phyloP scores from a whole-genome alignment of 2,888 invertebrate species.

The Mycalesis mineus region DNA sequence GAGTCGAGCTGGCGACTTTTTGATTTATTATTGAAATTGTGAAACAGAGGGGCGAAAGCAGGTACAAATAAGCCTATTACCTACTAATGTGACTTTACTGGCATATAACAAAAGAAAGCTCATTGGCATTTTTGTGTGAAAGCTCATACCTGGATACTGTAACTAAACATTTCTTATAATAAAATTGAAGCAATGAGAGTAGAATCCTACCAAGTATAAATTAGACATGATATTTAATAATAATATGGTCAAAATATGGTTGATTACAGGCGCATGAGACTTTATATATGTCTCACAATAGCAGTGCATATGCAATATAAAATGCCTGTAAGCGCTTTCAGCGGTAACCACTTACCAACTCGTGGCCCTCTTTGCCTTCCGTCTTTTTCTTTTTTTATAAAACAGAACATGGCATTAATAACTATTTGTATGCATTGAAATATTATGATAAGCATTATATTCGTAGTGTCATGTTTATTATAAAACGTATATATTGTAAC shows the following conservation, averaged over 20 bases:
- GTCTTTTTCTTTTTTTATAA: constrained; percentile 12
- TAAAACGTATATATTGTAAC: too few relatives aligned
- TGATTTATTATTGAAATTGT: not conserved
- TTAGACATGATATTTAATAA: not conserved
- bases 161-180: not conserved
- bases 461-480: too few relatives aligned
- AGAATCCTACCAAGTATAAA: not conserved
- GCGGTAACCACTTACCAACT: constrained; percentile 11
- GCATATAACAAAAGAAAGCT: not conserved
- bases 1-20: not conserved
- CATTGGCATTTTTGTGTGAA: not conserved
- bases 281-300: not conserved
- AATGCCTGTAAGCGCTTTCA: constrained; percentile 2
- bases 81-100: not conserved
- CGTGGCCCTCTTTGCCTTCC: constrained; percentile 9
- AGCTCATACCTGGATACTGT: not conserved
- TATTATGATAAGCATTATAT: not conserved
- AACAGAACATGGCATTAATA: constrained; percentile 7
- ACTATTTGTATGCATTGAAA: not conserved
- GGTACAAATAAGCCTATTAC: not conserved
- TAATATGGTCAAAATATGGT: not conserved
- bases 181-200: not conserved
- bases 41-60: not conserved
- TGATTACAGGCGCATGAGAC: not conserved
- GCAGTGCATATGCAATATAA: constrained; percentile 4